phyloP scores from a whole-genome alignment of 2,797 vertebrate species.

The Calcarius lapponicus region DNA sequence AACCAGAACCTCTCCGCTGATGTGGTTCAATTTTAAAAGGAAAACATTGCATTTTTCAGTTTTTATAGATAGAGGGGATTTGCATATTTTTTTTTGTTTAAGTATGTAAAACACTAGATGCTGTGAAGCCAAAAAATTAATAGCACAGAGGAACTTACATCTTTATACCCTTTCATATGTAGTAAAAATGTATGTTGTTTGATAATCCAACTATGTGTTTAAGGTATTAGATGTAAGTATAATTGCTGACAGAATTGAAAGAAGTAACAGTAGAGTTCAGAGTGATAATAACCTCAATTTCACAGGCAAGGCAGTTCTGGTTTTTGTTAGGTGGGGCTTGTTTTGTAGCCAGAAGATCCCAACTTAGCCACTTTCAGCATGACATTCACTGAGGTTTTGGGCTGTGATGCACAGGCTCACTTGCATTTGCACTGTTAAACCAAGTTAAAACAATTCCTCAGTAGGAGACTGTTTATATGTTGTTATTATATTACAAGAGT shows the following conservation, averaged over 20 bases:
- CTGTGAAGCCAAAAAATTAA: neutral
- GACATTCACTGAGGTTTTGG: rapidly evolving
- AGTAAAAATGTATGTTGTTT: neutral
- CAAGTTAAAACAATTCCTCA: neutral
- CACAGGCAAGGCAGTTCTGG: neutral
- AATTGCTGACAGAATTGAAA: neutral
- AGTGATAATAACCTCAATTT: rapidly evolving
- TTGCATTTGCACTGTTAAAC: neutral
- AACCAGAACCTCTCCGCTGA: neutral
- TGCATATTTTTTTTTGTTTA: neutral
- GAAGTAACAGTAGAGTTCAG: neutral
- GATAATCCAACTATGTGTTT: neutral
- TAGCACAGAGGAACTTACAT: neutral
- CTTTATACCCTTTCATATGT: neutral
- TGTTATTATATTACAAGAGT: no score
- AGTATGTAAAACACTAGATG: neutral
- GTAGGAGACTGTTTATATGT: neutral
- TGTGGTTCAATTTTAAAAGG: neutral
- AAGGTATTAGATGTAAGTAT: neutral
- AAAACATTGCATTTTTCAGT: neutral
- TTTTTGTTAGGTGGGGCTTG: neutral
- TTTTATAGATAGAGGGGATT: neutral
- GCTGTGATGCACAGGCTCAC: neutral
- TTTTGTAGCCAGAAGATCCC: neutral
- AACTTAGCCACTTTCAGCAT: neutral